phyloP scores from a whole-genome alignment of 2,888 invertebrate species.

The Thecocarcelia acutangulata region DNA sequence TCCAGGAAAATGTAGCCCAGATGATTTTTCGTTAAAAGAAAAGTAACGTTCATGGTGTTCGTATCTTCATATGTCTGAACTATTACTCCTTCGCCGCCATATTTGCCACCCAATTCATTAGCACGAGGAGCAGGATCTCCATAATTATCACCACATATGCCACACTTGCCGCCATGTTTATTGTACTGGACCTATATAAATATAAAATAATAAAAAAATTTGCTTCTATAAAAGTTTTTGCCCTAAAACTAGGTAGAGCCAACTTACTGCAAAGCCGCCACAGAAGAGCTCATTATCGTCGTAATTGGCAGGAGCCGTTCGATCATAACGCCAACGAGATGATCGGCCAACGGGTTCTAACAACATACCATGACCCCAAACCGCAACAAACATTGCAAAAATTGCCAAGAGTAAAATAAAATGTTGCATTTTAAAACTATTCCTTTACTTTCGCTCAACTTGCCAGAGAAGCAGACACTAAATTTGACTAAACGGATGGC shows the following conservation, averaged over 20 bases:
- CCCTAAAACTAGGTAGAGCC: too few relatives aligned
- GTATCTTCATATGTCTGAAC: neutral
- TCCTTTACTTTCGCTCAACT: too few relatives aligned
- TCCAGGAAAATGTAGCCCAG: neutral
- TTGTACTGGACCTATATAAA: neutral
- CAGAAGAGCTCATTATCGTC: neutral
- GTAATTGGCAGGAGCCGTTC: neutral
- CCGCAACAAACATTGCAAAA: neutral
- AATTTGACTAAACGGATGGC: too few relatives aligned
- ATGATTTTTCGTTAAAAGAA: neutral
- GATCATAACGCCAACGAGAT: constrained; percentile 5
- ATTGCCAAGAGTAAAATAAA: too few relatives aligned
- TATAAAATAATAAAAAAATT: neutral
- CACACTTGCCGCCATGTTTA: neutral
- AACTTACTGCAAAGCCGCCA: constrained; percentile 7
- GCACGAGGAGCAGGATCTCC: neutral
- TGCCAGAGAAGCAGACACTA: too few relatives aligned
- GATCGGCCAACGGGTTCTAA: neutral
- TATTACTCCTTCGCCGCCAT: neutral
- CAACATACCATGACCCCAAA: constrained; percentile 8
- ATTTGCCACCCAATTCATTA: constrained; percentile 9
- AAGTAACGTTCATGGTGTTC: neutral
- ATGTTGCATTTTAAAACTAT: too few relatives aligned
- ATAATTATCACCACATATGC: neutral
- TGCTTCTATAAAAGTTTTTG: too few relatives aligned